These are phyloP conservation scores for Dryadula phaetusa DNA, from an alignment of 2,888 invertebrate species.

Conservation along the genomic window DNA sequence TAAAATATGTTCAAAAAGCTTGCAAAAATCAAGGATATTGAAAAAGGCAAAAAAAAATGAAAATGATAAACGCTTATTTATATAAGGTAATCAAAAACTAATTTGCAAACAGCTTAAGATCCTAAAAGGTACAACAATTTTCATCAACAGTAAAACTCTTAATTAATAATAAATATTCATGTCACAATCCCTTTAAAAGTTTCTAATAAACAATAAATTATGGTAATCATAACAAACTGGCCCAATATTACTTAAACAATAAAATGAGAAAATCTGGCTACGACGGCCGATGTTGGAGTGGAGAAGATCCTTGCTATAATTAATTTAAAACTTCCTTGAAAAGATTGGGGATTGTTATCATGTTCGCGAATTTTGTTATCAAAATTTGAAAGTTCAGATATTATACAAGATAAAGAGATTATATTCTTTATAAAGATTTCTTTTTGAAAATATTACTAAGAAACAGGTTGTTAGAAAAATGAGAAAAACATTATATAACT, in stretches of 20 bases:
- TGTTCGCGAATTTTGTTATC: constrained; percentile 17
- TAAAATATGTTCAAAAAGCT: not conserved
- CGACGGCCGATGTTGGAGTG: constrained; percentile 16
- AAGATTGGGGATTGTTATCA: constrained; percentile 18
- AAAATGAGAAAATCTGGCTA: constrained; percentile 24
- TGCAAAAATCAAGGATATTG: not conserved
- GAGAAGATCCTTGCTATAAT: constrained; percentile 10
- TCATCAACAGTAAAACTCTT: constrained; percentile 20
- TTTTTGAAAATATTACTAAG: not conserved
- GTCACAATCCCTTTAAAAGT: constrained; percentile 21
- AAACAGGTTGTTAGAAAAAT: not conserved
- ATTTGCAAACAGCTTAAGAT: constrained; percentile 9
- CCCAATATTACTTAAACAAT: constrained; percentile 22
- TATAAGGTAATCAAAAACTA: not conserved
- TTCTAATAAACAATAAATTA: constrained; percentile 22
- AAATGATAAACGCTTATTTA: not conserved
- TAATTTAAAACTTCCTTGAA: constrained; percentile 29
- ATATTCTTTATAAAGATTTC: not conserved
- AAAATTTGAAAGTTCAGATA: constrained; percentile 7
- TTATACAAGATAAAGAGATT: constrained; percentile 1
- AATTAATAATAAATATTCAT: constrained; percentile 24
- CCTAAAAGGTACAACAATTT: constrained; percentile 14
- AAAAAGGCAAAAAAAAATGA: not conserved
- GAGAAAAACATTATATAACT: not conserved
- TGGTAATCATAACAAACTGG: constrained; percentile 26